A percentile compares a stretch with the other conserved stretches of the same genome.
Conservation (phyloP, 1,140 invertebrate genomes). For the Andrena cerasifolii region DNA sequence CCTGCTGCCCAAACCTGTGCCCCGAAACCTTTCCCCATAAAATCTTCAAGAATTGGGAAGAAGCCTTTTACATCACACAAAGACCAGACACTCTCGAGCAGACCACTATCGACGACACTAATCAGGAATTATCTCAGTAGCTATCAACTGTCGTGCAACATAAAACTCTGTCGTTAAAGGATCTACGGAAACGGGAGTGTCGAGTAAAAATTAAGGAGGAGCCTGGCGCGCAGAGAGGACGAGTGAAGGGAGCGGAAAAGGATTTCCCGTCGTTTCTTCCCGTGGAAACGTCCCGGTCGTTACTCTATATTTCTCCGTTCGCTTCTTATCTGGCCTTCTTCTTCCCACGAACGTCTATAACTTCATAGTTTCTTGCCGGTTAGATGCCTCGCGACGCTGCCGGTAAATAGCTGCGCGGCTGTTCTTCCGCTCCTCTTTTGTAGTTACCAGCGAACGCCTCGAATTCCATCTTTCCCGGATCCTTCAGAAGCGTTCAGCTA, state of each 20-base stretch:
- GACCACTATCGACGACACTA: neutral
- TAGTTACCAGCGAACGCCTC: constrained; percentile 27
- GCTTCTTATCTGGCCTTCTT: constrained; percentile 46
- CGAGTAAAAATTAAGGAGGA: neutral
- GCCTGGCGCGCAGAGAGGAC: neutral
- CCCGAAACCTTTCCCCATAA: too few species aligned
- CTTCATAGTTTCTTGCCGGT: constrained; percentile 52
- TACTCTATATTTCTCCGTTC: constrained; percentile 32
- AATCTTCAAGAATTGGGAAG: too few species aligned
- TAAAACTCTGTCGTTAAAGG: neutral
- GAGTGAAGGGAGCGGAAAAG: constrained; percentile 16
- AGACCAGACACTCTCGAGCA: too few species aligned
- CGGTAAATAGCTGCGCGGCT: constrained; percentile 54
- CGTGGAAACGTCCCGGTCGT: constrained; percentile 1
- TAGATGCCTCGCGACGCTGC: constrained; percentile 41
- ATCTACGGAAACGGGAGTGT: neutral
- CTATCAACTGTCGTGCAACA: neutral
- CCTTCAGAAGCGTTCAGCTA: constrained; percentile 49
- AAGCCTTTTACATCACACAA: too few species aligned
- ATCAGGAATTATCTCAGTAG: too few species aligned
- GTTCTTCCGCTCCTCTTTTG: constrained; percentile 48
- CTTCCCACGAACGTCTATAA: constrained; percentile 45
- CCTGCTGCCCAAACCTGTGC: too few species aligned
- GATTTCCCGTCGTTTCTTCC: neutral
- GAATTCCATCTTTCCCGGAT: constrained; percentile 56